Conservation (phyloP, 2,888 invertebrate genomes). For the Drosophila ochracea region DNA sequence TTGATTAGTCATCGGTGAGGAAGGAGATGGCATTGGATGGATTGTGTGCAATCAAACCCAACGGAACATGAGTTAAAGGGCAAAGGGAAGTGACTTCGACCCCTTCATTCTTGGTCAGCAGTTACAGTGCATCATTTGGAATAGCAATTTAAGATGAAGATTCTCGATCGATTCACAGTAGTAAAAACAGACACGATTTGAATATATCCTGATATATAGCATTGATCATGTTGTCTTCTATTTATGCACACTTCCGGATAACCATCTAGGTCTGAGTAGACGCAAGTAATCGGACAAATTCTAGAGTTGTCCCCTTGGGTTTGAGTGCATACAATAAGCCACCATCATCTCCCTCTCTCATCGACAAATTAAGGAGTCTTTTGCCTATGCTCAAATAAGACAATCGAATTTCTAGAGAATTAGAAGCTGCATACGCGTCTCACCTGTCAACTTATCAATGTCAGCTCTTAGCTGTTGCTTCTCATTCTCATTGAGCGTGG, state of each 20-base stretch:
- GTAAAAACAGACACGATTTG: neutral
- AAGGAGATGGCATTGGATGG: too few species aligned
- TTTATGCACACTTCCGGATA: too few species aligned
- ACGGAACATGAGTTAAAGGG: too few species aligned
- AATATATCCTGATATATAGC: neutral
- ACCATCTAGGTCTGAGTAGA: too few species aligned
- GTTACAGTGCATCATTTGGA: neutral
- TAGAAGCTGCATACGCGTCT: constrained; percentile 26
- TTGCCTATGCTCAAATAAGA: neutral
- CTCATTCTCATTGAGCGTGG: constrained; percentile 98
- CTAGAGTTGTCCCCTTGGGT: too few species aligned
- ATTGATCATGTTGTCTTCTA: neutral
- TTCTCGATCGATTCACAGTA: neutral
- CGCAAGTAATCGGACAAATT: too few species aligned
- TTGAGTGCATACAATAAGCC: too few species aligned
- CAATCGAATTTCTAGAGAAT: neutral
- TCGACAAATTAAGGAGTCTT: too few species aligned
- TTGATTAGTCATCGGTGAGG: too few species aligned
- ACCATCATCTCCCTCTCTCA: too few species aligned
- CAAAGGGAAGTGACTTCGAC: too few species aligned
- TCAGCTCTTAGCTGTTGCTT: constrained; percentile 99
- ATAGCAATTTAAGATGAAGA: neutral
- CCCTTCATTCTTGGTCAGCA: neutral
- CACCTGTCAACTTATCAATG: constrained; percentile 99
- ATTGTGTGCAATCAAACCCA: too few species aligned